A percentile compares a stretch with the other conserved stretches of the same genome.
Conservation (phyloP, 2,797 vertebrate genomes). For the Mionectes olivaceus region DNA sequence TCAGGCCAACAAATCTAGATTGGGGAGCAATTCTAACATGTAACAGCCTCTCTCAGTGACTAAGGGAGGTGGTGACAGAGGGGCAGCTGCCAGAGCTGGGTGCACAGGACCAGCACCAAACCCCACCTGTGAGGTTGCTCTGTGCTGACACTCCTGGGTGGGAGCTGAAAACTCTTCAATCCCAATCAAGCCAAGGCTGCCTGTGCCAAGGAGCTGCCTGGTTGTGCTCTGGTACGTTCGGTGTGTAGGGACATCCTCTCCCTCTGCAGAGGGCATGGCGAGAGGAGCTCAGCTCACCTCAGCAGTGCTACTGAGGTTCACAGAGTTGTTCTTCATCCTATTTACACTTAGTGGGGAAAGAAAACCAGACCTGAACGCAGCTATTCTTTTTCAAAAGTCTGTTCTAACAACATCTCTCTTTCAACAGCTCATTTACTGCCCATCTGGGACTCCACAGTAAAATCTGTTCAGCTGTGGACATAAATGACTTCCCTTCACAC, state of each 20-base stretch:
- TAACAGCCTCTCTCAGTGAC: not conserved
- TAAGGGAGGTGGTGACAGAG: fast-evolving
- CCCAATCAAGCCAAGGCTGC: not conserved
- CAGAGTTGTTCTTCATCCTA: not conserved
- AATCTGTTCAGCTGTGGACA: not conserved
- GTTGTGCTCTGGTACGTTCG: not conserved
- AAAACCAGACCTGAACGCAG: not conserved
- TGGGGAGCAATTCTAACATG: not conserved
- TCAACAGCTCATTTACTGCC: not conserved
- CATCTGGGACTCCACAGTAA: not conserved
- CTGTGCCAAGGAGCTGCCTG: not conserved
- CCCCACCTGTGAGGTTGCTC: not conserved
- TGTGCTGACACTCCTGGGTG: not conserved
- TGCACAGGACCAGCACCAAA: not conserved
- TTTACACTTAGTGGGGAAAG: not conserved
- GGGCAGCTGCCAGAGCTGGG: not conserved
- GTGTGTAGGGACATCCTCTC: fast-evolving
- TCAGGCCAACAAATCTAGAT: not conserved
- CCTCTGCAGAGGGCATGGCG: fast-evolving
- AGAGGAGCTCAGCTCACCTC: not conserved
- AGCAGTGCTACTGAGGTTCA: not conserved
- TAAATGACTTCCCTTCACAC: not conserved
- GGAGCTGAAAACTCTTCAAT: not conserved
- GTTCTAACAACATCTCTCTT: not conserved
- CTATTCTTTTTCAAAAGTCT: not conserved